Evolutionary conservation across 2,888 invertebrate species (phyloP).

Genomic region (Lithophane leautieri): DNA sequence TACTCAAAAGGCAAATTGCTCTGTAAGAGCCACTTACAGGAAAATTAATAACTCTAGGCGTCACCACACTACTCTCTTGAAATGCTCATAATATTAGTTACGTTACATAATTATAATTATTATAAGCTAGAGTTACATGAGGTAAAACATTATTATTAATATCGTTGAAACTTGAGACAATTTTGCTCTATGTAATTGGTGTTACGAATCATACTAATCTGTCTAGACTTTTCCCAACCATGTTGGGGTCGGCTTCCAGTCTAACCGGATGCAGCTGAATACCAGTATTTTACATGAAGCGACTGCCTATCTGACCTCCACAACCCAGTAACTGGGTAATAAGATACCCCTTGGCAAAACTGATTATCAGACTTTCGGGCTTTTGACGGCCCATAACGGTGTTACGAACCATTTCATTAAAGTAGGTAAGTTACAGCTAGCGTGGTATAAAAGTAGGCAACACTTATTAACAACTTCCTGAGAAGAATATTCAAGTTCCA

Average conservation of each 20-base stretch:
- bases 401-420: not conserved
- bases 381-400: too few species aligned
- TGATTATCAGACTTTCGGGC: too few species aligned
- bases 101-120: too few species aligned
- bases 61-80: not conserved
- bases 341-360: too few species aligned
- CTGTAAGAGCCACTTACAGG: too few species aligned
- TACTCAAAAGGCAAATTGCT: not conserved
- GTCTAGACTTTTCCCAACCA: too few species aligned
- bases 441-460: not conserved
- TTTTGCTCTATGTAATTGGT: not conserved
- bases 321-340: too few species aligned
- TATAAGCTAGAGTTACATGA: not conserved
- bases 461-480: not conserved
- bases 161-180: not conserved
- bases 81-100: not conserved
- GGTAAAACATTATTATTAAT: not conserved
- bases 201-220: not conserved
- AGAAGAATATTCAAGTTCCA: conserved; percentile 13
- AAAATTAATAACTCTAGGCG: not conserved
- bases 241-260: too few species aligned
- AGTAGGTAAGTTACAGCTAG: not conserved
- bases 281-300: too few species aligned
- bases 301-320: too few species aligned
- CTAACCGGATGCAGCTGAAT: too few species aligned